These are phyloP conservation scores for Serranus cabrilla DNA, from an alignment of 2,797 vertebrate genomes.

Conservation along the genomic window DNA sequence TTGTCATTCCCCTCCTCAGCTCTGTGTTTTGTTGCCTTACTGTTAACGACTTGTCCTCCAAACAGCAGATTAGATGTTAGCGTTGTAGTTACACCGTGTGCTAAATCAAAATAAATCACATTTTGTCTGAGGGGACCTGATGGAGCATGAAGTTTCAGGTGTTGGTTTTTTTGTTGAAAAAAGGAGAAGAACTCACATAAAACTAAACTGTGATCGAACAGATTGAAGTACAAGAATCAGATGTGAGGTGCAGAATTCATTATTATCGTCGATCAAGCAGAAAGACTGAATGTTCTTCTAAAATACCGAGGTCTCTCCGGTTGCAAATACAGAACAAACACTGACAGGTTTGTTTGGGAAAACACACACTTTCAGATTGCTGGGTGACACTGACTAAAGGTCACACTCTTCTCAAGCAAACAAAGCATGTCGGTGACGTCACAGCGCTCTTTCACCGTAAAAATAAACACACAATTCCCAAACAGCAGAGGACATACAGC, in stretches of 20 bases:
- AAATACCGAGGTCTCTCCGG: background rate
- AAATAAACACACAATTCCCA: constrained; percentile 43
- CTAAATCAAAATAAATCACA: constrained; percentile 64
- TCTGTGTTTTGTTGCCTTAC: constrained; percentile 43
- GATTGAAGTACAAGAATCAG: constrained; percentile 2
- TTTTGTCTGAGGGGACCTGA: constrained; percentile 28
- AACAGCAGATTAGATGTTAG: constrained; percentile 61
- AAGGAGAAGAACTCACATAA: background rate
- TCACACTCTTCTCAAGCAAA: constrained; percentile 37
- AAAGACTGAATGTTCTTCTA: constrained; percentile 3
- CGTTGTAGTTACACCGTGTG: constrained; percentile 10
- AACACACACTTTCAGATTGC: constrained; percentile 47
- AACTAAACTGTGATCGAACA: constrained; percentile 7
- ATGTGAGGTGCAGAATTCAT: background rate
- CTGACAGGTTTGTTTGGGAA: constrained; percentile 31
- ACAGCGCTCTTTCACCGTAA: constrained; percentile 5
- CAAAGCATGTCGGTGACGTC: constrained; percentile 40
- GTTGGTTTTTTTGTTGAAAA: background rate
- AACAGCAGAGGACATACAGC: constrained; percentile 22
- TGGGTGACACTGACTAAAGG: constrained; percentile 41
- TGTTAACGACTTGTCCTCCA: constrained; percentile 69
- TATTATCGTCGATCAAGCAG: background rate
- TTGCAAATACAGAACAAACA: constrained; percentile 6
- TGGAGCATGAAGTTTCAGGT: constrained; percentile 10
- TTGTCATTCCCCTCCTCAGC: constrained; percentile 60